Percentiles rank a stretch among this genome's conserved stretches.
Conservation (phyloP, 2,888 invertebrate genomes). For the Eupithecia subfuscata region DNA sequence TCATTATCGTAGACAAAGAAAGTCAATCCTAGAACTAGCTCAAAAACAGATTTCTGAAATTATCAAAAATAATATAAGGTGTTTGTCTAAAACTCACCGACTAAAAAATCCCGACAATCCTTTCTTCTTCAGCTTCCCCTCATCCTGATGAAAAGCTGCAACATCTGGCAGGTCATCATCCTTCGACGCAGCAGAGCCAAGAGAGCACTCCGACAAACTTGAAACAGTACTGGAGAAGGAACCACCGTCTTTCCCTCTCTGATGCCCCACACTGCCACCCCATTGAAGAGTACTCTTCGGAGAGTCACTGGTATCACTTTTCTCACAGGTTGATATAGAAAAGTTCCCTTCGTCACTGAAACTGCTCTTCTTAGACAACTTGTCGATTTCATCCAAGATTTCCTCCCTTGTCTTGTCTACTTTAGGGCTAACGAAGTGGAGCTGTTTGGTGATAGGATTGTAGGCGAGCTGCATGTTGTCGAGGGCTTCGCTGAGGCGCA, state of each 20-base stretch:
- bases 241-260: slow-evolving; percentile 84
- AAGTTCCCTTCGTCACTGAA: slow-evolving; percentile 81
- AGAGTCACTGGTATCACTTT: slow-evolving; percentile 81
- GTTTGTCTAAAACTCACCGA: slow-evolving; percentile 73
- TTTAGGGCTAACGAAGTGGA: slow-evolving; percentile 85
- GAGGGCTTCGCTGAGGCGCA: slow-evolving; percentile 87
- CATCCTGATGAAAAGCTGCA: slow-evolving; percentile 61
- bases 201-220: slow-evolving; percentile 88
- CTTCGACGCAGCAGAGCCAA: slow-evolving; percentile 84
- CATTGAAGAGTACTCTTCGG: slow-evolving; percentile 80
- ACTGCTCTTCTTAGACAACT: slow-evolving; percentile 79
- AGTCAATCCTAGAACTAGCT: too few relatives aligned
- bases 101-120: slow-evolving; percentile 86
- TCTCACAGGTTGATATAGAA: slow-evolving; percentile 80
- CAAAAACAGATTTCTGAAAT: too few relatives aligned
- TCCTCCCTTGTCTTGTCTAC: slow-evolving; percentile 67
- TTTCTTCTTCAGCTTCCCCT: slow-evolving; percentile 83
- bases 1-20: neutral
- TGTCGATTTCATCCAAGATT: slow-evolving; percentile 69
- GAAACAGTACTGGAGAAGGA: slow-evolving; percentile 88
- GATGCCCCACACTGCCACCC: slow-evolving; percentile 80
- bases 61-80: neutral
- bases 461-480: slow-evolving; percentile 90
- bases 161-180: slow-evolving; percentile 74
- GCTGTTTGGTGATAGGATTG: slow-evolving; percentile 89